A percentile compares a stretch with the other conserved stretches of the same genome.
phyloP scores from a whole-genome alignment of 2,888 invertebrate species.

The Aquatica leii region DNA sequence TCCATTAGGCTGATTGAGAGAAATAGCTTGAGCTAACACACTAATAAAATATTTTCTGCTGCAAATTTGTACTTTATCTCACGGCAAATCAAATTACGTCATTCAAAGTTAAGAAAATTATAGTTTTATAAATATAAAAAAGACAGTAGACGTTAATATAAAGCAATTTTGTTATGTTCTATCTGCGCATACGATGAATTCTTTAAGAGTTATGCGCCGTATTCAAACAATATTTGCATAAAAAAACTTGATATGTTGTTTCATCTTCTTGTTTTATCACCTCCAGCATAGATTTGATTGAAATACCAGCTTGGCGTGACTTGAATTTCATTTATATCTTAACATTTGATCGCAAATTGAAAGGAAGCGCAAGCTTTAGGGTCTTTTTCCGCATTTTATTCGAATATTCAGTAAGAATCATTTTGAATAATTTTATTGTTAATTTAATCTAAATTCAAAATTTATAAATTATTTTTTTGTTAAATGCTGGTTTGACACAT shows the following conservation, averaged over 20 bases:
- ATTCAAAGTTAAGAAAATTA: slow-evolving; percentile 1
- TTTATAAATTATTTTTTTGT: slow-evolving; percentile 13
- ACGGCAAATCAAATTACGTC: slow-evolving; percentile 6
- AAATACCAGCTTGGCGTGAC: slow-evolving; percentile 21
- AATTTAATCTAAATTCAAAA: not conserved
- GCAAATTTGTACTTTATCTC: slow-evolving; percentile 11
- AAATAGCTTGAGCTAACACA: slow-evolving; percentile 9
- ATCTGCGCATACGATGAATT: slow-evolving; percentile 2
- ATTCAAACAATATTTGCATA: not conserved
- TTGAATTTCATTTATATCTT: slow-evolving; percentile 21
- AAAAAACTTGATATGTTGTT: slow-evolving; percentile 13
- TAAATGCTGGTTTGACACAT: no score
- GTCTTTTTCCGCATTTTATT: not conserved
- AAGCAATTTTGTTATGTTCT: not conserved
- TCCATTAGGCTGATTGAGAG: slow-evolving; percentile 10
- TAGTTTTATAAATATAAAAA: not conserved
- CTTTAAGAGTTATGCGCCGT: not conserved
- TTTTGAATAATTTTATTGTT: no score
- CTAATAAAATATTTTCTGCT: slow-evolving; percentile 4
- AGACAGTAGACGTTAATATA: not conserved
- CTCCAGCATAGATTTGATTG: slow-evolving; percentile 26
- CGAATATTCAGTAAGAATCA: slow-evolving; percentile 3
- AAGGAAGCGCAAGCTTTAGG: slow-evolving; percentile 4
- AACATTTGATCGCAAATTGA: slow-evolving; percentile 15
- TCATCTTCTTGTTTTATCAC: slow-evolving; percentile 10